These are phyloP conservation scores for Urosaurus nigricauda DNA, from an alignment of 2,797 vertebrate species.

Conservation along the genomic window DNA sequence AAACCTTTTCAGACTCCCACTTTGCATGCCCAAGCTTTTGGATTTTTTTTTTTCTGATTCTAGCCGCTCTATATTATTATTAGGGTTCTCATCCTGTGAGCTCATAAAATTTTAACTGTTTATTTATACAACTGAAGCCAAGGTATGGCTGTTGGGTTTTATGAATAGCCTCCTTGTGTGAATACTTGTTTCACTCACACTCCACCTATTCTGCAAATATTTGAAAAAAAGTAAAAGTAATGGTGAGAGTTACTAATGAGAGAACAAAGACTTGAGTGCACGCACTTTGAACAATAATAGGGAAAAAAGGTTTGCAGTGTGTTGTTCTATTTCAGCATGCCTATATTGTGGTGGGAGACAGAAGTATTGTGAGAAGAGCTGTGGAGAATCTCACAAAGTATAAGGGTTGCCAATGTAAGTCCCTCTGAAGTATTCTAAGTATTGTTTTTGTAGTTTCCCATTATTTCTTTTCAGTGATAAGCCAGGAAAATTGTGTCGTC, in stretches of 20 bases:
- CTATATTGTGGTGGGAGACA: neutral
- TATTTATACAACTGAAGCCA: constrained; percentile 6
- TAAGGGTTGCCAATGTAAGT: neutral
- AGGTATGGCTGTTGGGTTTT: neutral
- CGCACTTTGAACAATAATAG: neutral
- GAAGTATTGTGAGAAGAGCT: neutral
- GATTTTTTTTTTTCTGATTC: neutral
- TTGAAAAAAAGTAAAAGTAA: neutral
- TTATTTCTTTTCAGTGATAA: neutral
- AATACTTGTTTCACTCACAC: neutral
- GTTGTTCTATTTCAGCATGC: neutral
- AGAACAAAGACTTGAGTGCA: neutral
- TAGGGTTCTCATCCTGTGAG: neutral
- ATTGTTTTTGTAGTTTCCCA: neutral
- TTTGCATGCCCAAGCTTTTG: neutral
- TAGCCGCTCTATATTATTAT: neutral
- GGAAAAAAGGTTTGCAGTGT: neutral
- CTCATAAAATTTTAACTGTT: neutral
- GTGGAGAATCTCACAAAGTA: neutral
- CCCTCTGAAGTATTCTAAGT: neutral
- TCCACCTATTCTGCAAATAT: constrained; percentile 30
- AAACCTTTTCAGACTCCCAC: neutral
- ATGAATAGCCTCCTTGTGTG: constrained; percentile 25
- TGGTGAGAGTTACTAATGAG: neutral
- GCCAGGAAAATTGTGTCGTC: too few relatives aligned